Evolutionary conservation across 2,888 invertebrate species (phyloP), one percentile per base, ranked within the genome.

Genomic region (Microctonus brassicae): DNA sequence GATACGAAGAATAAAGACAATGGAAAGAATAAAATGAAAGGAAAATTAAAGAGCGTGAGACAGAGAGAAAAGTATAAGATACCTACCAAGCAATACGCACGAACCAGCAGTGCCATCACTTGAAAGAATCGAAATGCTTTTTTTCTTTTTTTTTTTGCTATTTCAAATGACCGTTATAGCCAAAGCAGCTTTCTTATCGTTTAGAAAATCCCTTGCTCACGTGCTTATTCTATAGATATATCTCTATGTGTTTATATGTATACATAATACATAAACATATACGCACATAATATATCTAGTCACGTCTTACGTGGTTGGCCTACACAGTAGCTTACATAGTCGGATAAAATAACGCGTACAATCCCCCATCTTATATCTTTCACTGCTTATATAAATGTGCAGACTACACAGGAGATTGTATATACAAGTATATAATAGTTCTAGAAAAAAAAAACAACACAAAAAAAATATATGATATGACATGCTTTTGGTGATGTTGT

Each of bases 111-210:
- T 17, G 33, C 53, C 20, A 24, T 33, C 36, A 65, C 22, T 55
- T 24, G 52, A 22, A 22, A 65, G 34, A 55, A 65, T 65, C 65
- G 53, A 36, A 65, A 65, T 55, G 65, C 33, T 33, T 36, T 6
- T 52, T 29, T 36, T 13, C 22, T 29, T 55, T 13, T 33, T 36
- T 29, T 29, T 36, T 13, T 33, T 29, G 55, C 29, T n/a, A 55
- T 33, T 65, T 36, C 10, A 53, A 76, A 73, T 76, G 74, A 74
- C 73, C 71, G 47, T 73, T 71, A 62, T 36, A 63, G 68, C 53
- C 17, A n/a, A 17, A 47, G 17, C 17, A 47, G 63, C 70, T 72
- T 62, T 47, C 73, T 73, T 75, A 76, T 76, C 76, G 68, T 72
- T 73, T 53, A 52, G 52, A 70, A 70, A 70, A 69, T 69, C 67